These are phyloP conservation scores for Branchellion lobata DNA, from an alignment of 2,888 invertebrate species.

Conservation along the genomic window DNA sequence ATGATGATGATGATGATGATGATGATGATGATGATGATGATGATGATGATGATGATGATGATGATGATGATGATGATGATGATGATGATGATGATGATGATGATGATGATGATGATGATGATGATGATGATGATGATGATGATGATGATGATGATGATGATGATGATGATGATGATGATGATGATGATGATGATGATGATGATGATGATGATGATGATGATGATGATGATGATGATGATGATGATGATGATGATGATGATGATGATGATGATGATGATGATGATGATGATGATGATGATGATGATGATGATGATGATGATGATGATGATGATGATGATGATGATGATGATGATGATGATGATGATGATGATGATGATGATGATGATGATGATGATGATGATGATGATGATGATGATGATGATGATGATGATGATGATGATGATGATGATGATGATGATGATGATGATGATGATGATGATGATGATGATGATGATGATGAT, in stretches of 20 bases:
- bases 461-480: not conserved
- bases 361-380: constrained; percentile 1
- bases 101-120: not conserved
- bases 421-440: constrained; percentile 1
- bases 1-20: constrained; percentile 1
- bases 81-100: not conserved
- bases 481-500: not conserved
- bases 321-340: constrained; percentile 1
- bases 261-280: not conserved
- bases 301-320: not conserved
- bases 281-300: not conserved
- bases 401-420: not conserved
- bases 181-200: constrained; percentile 1
- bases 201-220: constrained; percentile 1
- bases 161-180: not conserved
- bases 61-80: constrained; percentile 1
- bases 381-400: constrained; percentile 1
- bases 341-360: not conserved
- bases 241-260: constrained; percentile 1
- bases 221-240: not conserved
- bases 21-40: constrained; percentile 1
- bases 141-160: constrained; percentile 1
- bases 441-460: not conserved
- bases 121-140: not conserved
- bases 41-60: not conserved